Evolutionary conservation across 2,113 vertebrate species (phyloP).

Genomic region (Holacanthus passer): DNA sequence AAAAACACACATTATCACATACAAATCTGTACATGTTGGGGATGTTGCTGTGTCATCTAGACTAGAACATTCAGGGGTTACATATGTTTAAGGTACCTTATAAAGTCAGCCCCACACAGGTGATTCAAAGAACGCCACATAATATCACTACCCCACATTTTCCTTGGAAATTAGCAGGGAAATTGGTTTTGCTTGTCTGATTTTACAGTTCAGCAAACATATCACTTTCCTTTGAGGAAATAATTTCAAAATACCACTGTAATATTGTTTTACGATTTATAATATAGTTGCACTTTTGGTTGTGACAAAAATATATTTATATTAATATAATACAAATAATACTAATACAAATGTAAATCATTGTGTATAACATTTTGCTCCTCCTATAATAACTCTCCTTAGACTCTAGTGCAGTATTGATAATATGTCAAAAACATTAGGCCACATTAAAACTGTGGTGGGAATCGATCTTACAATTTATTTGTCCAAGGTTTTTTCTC

Average conservation of each 20-base stretch:
- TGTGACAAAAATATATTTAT: neutral
- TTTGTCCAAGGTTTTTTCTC: neutral
- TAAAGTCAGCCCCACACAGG: too few species aligned
- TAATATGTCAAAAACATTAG: neutral
- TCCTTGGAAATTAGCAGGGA: neutral
- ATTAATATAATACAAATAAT: neutral
- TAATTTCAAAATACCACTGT: too few species aligned
- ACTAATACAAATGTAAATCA: neutral
- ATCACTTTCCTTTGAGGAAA: too few species aligned
- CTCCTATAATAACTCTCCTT: neutral
- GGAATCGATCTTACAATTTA: neutral
- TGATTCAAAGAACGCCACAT: neutral
- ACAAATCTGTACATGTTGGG: neutral
- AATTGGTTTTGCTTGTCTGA: neutral
- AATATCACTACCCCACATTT: neutral
- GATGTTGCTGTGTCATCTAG: neutral
- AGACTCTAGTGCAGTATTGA: neutral
- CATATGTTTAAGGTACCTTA: neutral
- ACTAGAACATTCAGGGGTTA: neutral
- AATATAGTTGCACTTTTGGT: neutral
- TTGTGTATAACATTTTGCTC: neutral
- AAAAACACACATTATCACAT: slow-evolving; percentile 19
- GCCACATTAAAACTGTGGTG: neutral
- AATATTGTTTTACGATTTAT: neutral
- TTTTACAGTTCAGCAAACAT: too few species aligned